Evolutionary conservation across 2,888 invertebrate genomes (phyloP), one percentile per base, ranked within the genome.

Genomic region (Miltochrista miniata): DNA sequence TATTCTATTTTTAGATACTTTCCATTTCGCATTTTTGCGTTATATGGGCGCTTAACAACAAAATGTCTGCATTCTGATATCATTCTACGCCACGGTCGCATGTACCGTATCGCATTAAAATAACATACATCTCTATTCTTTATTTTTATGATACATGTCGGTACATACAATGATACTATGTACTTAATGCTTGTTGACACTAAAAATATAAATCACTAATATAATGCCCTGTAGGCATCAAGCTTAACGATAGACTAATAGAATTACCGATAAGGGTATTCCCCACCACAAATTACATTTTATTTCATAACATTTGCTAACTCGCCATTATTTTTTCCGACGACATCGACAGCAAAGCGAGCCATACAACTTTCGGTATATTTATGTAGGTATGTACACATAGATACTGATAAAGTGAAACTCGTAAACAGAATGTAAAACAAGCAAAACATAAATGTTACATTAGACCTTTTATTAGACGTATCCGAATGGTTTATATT

Each of bases 181-280:
- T n/a, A n/a, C n/a, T 58, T 57, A 60, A 61, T 65, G 61, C 46
- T 30, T 41, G 11, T 33, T 30, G 34, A 43, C 24, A 15, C 42
- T n/a, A n/a, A n/a, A n/a, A 34, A 48, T 64, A 40, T 48, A 48
- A 38, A 45, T 64, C 42, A 51, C 40, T 48, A 54, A 61, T n/a
- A 45, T 56, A 51, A 52, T 62, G 67, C 64, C 64, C 67, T n/a
- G n/a, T n/a, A n/a, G n/a, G n/a, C n/a, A n/a, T n/a, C n/a, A n/a
- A n/a, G n/a, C n/a, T n/a, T n/a, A n/a, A n/a, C n/a, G n/a, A 69
- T 69, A 49, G n/a, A 54, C 53, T 54, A 56, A 34, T 59, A 51
- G 50, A 56, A 45, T 54, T 49, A 50, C 40, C 47, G 45, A 12
- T 29, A 18, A 31, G 55, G 62, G 59, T 53, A 53, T 61, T 65